These are phyloP conservation scores for Tolypeutes matacus DNA, from an alignment of 2,797 vertebrate species.

Conservation along the genomic window DNA sequence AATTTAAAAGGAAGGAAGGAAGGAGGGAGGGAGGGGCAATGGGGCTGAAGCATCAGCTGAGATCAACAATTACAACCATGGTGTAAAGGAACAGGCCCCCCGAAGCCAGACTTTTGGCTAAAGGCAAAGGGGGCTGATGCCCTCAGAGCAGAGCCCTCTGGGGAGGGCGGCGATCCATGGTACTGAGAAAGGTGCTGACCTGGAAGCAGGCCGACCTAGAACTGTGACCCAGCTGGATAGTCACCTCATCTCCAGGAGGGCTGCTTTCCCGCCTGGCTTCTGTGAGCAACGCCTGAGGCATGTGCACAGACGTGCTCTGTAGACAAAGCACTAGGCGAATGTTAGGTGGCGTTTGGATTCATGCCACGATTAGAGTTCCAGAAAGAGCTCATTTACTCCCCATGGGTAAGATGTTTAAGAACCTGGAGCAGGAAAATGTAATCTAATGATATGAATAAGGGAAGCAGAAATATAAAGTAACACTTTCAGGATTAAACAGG, in stretches of 20 bases:
- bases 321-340: background rate
- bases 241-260: background rate
- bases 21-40: background rate
- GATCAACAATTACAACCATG: background rate
- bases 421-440: slow-evolving; percentile 28
- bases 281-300: background rate
- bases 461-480: background rate
- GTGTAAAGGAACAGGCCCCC: background rate
- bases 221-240: background rate
- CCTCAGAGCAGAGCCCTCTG: accelerated
- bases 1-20: background rate
- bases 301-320: background rate
- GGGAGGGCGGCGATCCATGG: accelerated
- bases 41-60: background rate
- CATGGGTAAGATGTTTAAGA: slow-evolving; percentile 25
- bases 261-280: background rate
- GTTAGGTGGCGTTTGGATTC: background rate
- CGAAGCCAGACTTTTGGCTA: background rate
- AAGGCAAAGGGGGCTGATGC: background rate
- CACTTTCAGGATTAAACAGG: background rate
- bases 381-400: slow-evolving; percentile 62
- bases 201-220: background rate
- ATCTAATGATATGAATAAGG: background rate
- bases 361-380: background rate
- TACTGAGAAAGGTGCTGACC: background rate